Evolutionary conservation across 2,888 invertebrate species (phyloP).

Genomic region (Microplitis deprimator): DNA sequence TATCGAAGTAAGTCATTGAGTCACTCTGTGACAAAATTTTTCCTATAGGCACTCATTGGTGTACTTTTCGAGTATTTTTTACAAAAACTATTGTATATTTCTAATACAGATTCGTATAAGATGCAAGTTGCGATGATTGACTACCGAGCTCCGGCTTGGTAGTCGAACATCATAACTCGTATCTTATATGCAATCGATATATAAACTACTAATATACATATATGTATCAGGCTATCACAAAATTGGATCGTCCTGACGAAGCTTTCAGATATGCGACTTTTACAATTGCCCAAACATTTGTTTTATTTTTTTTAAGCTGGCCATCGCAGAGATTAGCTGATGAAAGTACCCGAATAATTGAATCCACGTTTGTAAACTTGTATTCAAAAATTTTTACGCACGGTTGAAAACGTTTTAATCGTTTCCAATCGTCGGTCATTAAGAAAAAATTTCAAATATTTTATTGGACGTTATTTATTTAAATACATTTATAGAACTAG

Average conservation of each 20-base stretch:
- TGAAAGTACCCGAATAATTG: constrained; percentile 38
- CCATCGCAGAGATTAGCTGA: constrained; percentile 42
- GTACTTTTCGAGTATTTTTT: too few species aligned
- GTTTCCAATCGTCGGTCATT: too few species aligned
- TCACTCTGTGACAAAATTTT: too few species aligned
- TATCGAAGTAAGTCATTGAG: too few species aligned
- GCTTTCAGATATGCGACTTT: constrained; percentile 41
- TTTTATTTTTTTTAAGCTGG: constrained; percentile 42
- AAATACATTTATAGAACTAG: constrained; percentile 37
- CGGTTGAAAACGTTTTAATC: too few species aligned
- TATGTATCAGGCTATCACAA: constrained; percentile 37
- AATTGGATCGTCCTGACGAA: constrained; percentile 38
- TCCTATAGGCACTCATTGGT: too few species aligned
- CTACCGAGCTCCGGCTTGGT: constrained; percentile 1
- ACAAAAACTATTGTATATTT: too few species aligned
- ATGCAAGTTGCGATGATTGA: too few species aligned
- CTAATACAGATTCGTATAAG: too few species aligned
- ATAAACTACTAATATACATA: too few species aligned
- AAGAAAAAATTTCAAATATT: background rate
- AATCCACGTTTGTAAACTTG: constrained; percentile 38
- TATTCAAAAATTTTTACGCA: background rate
- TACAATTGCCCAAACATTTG: constrained; percentile 38
- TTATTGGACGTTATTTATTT: background rate
- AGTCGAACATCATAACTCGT: background rate
- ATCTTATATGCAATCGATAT: too few species aligned